Percentiles rank a stretch among this genome's conserved stretches.
phyloP scores from a whole-genome alignment of 2,797 vertebrate species.

The Malurus splendens region DNA sequence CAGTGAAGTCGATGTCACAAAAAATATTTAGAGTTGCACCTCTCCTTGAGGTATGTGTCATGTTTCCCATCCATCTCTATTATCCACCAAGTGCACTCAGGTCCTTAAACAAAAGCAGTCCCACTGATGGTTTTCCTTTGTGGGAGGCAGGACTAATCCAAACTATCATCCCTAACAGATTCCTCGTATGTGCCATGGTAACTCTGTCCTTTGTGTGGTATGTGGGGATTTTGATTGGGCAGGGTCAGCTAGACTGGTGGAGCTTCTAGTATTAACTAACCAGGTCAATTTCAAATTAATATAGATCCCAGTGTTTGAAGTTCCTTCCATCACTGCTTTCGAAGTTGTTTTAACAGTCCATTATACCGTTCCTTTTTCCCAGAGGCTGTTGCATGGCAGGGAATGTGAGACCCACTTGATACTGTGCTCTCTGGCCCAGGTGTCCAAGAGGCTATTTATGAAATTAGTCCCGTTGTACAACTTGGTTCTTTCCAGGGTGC shows the following conservation, averaged over 20 bases:
- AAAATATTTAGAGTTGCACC: neutral
- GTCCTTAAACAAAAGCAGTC: neutral
- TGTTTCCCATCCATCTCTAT: neutral
- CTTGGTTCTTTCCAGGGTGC: neutral
- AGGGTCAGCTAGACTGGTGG: neutral
- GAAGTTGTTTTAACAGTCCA: neutral
- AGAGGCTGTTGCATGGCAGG: neutral
- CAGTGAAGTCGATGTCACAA: neutral
- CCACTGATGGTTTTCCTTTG: neutral
- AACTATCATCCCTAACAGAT: neutral
- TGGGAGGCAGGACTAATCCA: neutral
- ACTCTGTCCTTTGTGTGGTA: neutral
- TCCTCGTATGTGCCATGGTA: neutral
- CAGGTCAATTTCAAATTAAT: neutral
- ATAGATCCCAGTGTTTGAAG: neutral
- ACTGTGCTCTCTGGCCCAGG: fast-evolving
- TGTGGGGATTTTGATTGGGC: fast-evolving
- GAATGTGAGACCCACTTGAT: neutral
- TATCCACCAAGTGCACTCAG: neutral
- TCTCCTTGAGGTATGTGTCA: neutral
- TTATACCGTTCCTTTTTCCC: neutral
- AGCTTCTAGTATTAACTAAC: neutral
- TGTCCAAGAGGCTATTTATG: neutral
- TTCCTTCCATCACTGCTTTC: neutral
- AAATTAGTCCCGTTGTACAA: fast-evolving